phyloP scores from a whole-genome alignment of 2,888 invertebrate species.

The Drosophila setosimentum region DNA sequence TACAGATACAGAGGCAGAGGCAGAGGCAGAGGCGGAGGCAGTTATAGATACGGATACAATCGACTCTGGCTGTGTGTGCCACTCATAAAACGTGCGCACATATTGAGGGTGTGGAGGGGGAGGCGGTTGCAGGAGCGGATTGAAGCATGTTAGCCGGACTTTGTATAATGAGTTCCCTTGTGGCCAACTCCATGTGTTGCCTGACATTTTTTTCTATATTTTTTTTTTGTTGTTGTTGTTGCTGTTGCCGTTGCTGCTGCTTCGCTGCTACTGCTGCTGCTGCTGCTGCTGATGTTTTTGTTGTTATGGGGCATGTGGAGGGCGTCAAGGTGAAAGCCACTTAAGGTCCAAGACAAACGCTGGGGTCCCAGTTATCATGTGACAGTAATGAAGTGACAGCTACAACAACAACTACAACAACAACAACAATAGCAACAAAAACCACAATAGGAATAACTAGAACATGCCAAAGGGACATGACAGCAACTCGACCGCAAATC shows the following conservation, averaged over 20 bases:
- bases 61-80: constrained; percentile 26
- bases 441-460: constrained; percentile 32
- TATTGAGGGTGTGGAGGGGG: background rate
- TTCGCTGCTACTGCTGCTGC: background rate
- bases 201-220: constrained; percentile 29
- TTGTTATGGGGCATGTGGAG: constrained; percentile 21
- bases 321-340: constrained; percentile 76
- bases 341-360: constrained; percentile 55
- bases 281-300: background rate
- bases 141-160: constrained; percentile 64
- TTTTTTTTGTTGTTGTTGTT: too few species aligned
- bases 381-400: constrained; percentile 79
- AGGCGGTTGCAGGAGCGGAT: background rate
- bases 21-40: background rate
- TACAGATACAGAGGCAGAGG: fast-evolving
- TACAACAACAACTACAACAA: constrained; percentile 43
- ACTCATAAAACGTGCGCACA: constrained; percentile 69
- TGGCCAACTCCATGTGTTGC: constrained; percentile 67
- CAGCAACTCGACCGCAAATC: constrained; percentile 53
- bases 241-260: too few species aligned
- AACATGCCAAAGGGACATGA: constrained; percentile 34
- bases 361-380: constrained; percentile 67
- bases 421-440: constrained; percentile 31
- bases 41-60: background rate
- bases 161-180: constrained; percentile 75